Percentiles rank a stretch among this genome's conserved stretches.
Conservation (phyloP, 2,797 vertebrate genomes). For the Sardinella longiceps region DNA sequence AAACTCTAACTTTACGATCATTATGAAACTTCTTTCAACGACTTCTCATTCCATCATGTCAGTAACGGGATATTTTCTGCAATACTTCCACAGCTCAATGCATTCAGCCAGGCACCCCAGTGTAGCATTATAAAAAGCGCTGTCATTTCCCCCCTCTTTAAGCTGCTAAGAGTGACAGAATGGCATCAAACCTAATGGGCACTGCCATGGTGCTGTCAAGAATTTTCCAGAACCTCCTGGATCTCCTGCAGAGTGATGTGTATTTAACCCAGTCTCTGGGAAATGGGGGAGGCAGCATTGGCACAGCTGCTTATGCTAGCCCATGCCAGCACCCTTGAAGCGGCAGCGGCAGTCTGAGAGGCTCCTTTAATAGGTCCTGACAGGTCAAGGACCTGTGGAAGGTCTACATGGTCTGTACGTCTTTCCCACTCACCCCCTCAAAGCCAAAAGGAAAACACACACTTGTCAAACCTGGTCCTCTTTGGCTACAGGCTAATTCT, state of each 20-base stretch:
- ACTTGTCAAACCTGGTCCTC: neutral
- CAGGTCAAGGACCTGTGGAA: conserved; percentile 16
- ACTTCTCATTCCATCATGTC: neutral
- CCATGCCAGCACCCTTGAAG: neutral
- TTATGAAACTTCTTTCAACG: neutral
- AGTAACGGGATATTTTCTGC: neutral
- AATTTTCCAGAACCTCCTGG: neutral
- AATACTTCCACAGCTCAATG: neutral
- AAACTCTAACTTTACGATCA: neutral
- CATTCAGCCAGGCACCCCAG: neutral
- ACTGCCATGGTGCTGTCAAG: neutral
- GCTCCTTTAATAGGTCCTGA: neutral
- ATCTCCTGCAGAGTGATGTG: neutral
- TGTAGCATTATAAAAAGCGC: neutral
- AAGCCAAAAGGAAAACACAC: neutral
- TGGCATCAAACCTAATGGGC: neutral
- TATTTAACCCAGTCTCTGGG: conserved; percentile 4
- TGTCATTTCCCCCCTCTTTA: neutral
- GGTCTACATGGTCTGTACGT: no score
- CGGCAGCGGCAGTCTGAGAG: neutral
- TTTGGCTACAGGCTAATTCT: neutral
- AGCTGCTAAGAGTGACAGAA: neutral
- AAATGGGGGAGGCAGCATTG: neutral
- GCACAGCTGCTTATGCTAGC: neutral
- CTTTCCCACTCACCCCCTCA: neutral